A percentile compares a stretch with the other conserved stretches of the same genome.
Conservation (phyloP, 2,888 invertebrate species). For the Spicauda simplicius region DNA sequence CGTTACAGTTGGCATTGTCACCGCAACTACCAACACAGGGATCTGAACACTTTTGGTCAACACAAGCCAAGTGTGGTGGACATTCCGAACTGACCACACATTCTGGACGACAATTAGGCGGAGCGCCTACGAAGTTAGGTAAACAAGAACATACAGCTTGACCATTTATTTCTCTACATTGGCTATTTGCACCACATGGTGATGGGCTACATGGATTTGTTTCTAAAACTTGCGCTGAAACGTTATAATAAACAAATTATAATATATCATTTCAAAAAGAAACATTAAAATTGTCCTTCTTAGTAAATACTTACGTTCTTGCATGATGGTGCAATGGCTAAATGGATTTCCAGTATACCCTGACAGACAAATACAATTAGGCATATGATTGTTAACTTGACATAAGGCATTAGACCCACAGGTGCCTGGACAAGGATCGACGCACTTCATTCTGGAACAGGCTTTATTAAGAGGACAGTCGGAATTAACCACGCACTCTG, state of each 20-base stretch:
- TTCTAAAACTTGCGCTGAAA: slow-evolving; percentile 61
- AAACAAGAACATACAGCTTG: slow-evolving; percentile 90
- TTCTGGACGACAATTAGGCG: slow-evolving; percentile 90
- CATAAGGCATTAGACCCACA: slow-evolving; percentile 91
- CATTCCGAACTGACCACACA: slow-evolving; percentile 90
- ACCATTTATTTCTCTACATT: slow-evolving; percentile 89
- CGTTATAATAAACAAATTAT: slow-evolving; percentile 3
- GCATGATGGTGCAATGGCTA: slow-evolving; percentile 80
- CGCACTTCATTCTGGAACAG: slow-evolving; percentile 89
- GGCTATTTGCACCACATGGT: slow-evolving; percentile 91
- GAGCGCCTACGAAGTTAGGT: slow-evolving; percentile 86
- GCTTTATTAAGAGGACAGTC: slow-evolving; percentile 90
- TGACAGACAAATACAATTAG: slow-evolving; percentile 88
- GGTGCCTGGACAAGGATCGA: slow-evolving; percentile 91
- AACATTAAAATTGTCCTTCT: not conserved
- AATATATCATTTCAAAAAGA: not conserved
- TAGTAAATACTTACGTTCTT: slow-evolving; percentile 68
- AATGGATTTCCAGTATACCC: slow-evolving; percentile 89
- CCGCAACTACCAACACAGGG: slow-evolving; percentile 88
- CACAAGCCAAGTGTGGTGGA: slow-evolving; percentile 86
- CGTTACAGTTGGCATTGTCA: slow-evolving; percentile 85
- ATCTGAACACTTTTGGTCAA: slow-evolving; percentile 88
- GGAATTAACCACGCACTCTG: slow-evolving; percentile 89
- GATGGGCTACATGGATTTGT: slow-evolving; percentile 76
- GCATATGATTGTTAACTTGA: slow-evolving; percentile 89